Conservation (phyloP, 2,888 invertebrate genomes). For the Flexamia atlantica region DNA sequence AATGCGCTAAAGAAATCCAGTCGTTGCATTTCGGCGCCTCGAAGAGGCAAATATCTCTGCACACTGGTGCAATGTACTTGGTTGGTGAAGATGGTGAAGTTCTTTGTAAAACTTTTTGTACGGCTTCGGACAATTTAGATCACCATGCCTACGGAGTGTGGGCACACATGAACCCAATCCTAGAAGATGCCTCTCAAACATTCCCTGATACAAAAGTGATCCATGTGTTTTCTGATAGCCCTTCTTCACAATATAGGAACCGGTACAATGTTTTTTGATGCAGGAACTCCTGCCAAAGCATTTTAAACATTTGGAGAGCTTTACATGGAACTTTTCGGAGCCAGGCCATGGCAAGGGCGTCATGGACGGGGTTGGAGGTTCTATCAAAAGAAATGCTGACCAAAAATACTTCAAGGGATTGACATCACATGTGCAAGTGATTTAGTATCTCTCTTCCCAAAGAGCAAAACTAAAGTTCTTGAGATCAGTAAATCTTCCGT, state of each 20-base stretch:
- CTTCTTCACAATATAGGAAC: slow-evolving; percentile 24
- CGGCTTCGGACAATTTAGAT: slow-evolving; percentile 44
- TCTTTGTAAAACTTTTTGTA: slow-evolving; percentile 30
- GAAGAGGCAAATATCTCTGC: slow-evolving; percentile 36
- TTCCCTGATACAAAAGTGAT: not conserved
- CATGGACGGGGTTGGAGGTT: slow-evolving; percentile 20
- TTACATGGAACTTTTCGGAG: slow-evolving; percentile 42
- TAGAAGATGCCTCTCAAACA: not conserved
- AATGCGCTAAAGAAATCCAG: slow-evolving; percentile 19
- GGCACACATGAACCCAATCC: not conserved
- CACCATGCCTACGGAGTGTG: slow-evolving; percentile 21
- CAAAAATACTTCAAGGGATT: not conserved
- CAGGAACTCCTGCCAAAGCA: slow-evolving; percentile 11
- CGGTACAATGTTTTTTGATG: not conserved
- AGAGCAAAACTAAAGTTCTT: not conserved
- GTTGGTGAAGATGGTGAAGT: slow-evolving; percentile 28
- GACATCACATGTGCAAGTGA: slow-evolving; percentile 25
- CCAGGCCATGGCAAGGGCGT: slow-evolving; percentile 36
- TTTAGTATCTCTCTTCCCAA: not conserved
- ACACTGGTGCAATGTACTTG: slow-evolving; percentile 19
- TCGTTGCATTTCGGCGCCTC: slow-evolving; percentile 46
- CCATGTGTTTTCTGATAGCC: slow-evolving; percentile 41
- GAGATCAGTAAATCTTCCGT: not conserved
- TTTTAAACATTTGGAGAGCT: slow-evolving; percentile 1
- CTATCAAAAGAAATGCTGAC: slow-evolving; percentile 42